Conservation (phyloP, 2,888 invertebrate genomes). For the Ischnus inquisitorius region DNA sequence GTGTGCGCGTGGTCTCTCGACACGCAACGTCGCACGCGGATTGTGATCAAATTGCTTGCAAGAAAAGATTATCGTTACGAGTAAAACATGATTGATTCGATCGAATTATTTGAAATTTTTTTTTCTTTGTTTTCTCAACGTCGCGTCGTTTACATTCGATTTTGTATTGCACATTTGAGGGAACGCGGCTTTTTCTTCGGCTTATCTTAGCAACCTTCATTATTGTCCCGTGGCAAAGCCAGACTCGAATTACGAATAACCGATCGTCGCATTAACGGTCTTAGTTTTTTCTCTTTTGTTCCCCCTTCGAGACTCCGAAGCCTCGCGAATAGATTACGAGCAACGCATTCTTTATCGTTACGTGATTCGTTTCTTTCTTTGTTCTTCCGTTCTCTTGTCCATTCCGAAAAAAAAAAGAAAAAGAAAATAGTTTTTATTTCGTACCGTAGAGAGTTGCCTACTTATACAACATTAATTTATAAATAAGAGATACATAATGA, state of each 20-base stretch:
- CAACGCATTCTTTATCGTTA: slow-evolving; percentile 70
- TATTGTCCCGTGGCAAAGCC: slow-evolving; percentile 80
- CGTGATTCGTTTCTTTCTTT: slow-evolving; percentile 54
- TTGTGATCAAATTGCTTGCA: slow-evolving; percentile 39
- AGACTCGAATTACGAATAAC: slow-evolving; percentile 71
- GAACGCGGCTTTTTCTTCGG: slow-evolving; percentile 49
- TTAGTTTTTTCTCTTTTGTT: slow-evolving; percentile 47
- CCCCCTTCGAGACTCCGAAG: slow-evolving; percentile 16
- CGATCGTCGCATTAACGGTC: slow-evolving; percentile 61
- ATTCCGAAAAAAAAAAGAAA: slow-evolving; percentile 42
- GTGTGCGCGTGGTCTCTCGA: slow-evolving; percentile 31
- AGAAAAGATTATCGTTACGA: slow-evolving; percentile 43
- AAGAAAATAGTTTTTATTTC: slow-evolving; percentile 30
- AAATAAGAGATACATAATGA: slow-evolving; percentile 64
- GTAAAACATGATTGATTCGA: slow-evolving; percentile 49
- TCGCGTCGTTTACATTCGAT: slow-evolving; percentile 30
- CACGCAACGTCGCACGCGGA: not conserved
- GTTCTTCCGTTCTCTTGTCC: slow-evolving; percentile 33
- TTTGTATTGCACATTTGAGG: slow-evolving; percentile 75
- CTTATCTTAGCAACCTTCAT: slow-evolving; percentile 76
- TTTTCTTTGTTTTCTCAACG: slow-evolving; percentile 32
- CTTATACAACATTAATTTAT: slow-evolving; percentile 69
- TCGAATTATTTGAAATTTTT: slow-evolving; percentile 52
- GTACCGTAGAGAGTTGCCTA: slow-evolving; percentile 52
- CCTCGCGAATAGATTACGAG: slow-evolving; percentile 3